These are phyloP conservation scores for Notothenia rossii DNA, from an alignment of 2,113 vertebrate species.

Conservation along the genomic window DNA sequence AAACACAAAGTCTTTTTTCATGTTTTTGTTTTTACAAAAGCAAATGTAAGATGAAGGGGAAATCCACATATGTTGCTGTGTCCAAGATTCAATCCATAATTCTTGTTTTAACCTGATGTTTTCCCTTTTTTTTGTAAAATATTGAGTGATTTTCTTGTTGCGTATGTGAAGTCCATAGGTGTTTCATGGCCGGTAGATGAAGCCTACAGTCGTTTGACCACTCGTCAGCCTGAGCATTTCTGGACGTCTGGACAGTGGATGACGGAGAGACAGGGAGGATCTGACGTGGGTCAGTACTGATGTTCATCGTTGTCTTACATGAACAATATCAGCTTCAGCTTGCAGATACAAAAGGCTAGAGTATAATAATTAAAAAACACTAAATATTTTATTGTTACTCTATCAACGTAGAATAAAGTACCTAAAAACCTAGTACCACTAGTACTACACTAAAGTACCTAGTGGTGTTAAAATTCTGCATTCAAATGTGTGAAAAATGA, in stretches of 20 bases:
- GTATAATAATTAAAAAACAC: neutral
- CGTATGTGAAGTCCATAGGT: conserved; percentile 81
- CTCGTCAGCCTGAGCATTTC: conserved; percentile 83
- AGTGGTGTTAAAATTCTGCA: neutral
- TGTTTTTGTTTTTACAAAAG: neutral
- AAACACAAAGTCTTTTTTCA: neutral
- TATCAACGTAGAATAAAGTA: no score
- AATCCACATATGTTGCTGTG: neutral
- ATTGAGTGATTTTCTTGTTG: conserved; percentile 9
- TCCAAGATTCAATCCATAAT: neutral
- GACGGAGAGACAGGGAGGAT: conserved; percentile 90
- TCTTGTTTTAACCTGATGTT: no score
- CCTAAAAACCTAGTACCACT: neutral
- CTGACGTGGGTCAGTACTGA: conserved; percentile 87
- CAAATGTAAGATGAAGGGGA: neutral
- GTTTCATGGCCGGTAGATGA: conserved; percentile 74
- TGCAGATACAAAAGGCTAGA: neutral
- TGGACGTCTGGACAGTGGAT: conserved; percentile 96
- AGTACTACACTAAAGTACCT: neutral
- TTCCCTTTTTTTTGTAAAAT: neutral
- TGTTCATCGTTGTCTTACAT: neutral
- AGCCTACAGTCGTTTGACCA: conserved; percentile 82
- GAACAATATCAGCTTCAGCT: neutral
- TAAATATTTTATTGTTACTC: neutral
- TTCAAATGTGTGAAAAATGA: no score